Conservation (phyloP, 2,888 invertebrate genomes). For the Drosophila kambysellisi region DNA sequence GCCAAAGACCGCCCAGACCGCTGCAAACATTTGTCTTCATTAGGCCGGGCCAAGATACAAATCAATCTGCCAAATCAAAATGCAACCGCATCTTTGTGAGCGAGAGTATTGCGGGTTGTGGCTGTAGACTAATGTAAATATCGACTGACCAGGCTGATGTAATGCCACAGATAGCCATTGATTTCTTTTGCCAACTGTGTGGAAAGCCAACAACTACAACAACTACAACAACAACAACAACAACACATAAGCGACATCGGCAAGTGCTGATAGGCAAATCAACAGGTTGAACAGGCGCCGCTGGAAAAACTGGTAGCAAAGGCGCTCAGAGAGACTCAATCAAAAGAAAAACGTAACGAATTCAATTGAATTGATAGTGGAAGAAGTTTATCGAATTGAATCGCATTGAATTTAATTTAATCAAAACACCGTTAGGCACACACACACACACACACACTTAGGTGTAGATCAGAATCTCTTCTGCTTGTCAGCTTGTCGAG, state of each 20-base stretch:
- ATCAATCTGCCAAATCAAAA: constrained; percentile 71
- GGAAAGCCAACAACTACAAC: constrained; percentile 47
- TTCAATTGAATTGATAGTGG: constrained; percentile 43
- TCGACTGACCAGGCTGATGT: constrained; percentile 62
- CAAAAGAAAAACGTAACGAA: constrained; percentile 62
- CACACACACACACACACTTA: background rate
- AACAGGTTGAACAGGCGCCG: constrained; percentile 74
- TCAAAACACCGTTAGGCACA: constrained; percentile 69
- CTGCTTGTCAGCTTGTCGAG: constrained; percentile 54
- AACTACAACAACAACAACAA: constrained; percentile 14
- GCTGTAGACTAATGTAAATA: constrained; percentile 61
- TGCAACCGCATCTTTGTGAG: constrained; percentile 7
- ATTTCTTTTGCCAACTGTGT: constrained; percentile 63
- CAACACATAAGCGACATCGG: constrained; percentile 37
- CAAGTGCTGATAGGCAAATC: constrained; percentile 74
- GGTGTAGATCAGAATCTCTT: constrained; percentile 57
- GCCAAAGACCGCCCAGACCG: constrained; percentile 56
- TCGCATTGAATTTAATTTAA: constrained; percentile 66
- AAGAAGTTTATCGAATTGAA: constrained; percentile 22
- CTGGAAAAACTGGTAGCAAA: constrained; percentile 73
- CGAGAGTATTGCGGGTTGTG: background rate
- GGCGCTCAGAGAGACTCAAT: constrained; percentile 56
- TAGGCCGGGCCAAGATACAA: constrained; percentile 70
- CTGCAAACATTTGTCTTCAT: constrained; percentile 74
- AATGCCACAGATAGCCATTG: constrained; percentile 67